Percentiles rank a stretch among this genome's conserved stretches.
phyloP scores from a whole-genome alignment of 1,140 invertebrate genomes.

The Rhyzopertha dominica region DNA sequence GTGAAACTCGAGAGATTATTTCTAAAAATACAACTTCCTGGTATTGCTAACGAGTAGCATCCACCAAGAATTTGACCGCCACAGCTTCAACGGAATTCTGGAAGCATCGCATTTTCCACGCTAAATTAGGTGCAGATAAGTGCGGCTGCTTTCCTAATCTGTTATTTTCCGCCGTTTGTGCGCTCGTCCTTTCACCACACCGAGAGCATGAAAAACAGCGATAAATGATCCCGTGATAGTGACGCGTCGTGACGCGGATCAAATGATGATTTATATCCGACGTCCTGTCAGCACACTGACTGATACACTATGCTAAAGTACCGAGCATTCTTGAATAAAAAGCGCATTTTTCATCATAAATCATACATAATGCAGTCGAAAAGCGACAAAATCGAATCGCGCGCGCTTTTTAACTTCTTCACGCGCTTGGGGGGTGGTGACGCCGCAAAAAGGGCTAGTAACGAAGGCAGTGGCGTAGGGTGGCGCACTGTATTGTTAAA shows the following conservation, averaged over 20 bases:
- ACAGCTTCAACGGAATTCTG: too few species aligned
- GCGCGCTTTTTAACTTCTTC: constrained; percentile 8
- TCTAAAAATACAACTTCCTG: too few species aligned
- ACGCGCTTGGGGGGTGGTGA: too few species aligned
- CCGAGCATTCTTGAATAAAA: constrained; percentile 3
- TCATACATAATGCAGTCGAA: constrained; percentile 12
- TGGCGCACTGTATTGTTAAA: too few species aligned
- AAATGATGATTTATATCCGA: constrained; percentile 9
- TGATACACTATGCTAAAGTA: constrained; percentile 10
- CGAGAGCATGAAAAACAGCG: constrained; percentile 4
- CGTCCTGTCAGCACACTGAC: constrained; percentile 7
- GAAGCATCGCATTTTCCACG: too few species aligned
- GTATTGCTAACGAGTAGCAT: too few species aligned
- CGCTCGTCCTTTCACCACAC: too few species aligned
- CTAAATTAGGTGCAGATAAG: too few species aligned
- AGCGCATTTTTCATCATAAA: constrained; percentile 8
- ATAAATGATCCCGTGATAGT: constrained; percentile 5
- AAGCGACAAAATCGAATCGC: constrained; percentile 13
- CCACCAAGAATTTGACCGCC: too few species aligned
- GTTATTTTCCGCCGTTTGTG: too few species aligned
- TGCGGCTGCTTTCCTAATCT: too few species aligned
- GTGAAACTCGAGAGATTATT: too few species aligned
- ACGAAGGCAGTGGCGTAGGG: constrained; percentile 8
- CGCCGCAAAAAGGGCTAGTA: constrained; percentile 8
- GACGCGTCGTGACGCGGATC: constrained; percentile 2